These are phyloP conservation scores for Cuculus canorus DNA, from an alignment of 2,797 vertebrate species.

Conservation along the genomic window DNA sequence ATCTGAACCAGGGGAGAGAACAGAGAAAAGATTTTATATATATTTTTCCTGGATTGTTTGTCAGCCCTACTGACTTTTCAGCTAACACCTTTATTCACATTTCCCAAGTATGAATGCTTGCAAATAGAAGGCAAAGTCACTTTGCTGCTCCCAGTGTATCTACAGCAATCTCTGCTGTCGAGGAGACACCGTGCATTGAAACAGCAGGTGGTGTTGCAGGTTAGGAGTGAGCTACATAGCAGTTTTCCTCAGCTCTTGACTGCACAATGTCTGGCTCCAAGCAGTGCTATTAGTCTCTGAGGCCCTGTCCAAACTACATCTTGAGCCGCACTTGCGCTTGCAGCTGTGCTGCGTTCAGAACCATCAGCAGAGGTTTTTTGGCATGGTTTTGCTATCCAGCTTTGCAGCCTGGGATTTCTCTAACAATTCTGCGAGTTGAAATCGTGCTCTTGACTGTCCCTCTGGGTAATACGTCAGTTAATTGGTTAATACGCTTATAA, in stretches of 20 bases:
- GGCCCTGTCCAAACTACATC: constrained; percentile 8
- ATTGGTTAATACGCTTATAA: constrained; percentile 49
- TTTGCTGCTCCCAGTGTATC: neutral
- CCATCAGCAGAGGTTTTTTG: constrained; percentile 16
- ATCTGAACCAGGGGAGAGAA: neutral
- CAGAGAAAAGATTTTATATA: neutral
- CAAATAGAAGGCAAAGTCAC: neutral
- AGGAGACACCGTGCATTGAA: neutral
- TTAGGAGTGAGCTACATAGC: constrained; percentile 47
- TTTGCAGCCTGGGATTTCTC: constrained; percentile 46
- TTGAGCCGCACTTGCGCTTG: neutral
- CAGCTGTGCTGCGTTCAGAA: constrained; percentile 38
- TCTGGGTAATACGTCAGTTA: constrained; percentile 50
- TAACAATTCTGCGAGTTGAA: neutral
- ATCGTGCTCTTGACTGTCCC: constrained; percentile 24
- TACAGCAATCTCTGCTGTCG: neutral
- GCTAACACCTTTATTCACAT: neutral
- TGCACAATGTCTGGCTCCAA: constrained; percentile 31
- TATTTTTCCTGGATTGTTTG: neutral
- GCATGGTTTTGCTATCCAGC: constrained; percentile 1
- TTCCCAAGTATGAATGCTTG: neutral
- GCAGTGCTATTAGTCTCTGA: neutral
- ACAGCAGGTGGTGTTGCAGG: constrained; percentile 74
- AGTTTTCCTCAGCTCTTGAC: neutral
- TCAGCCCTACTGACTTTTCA: neutral